Conservation (phyloP, 2,888 invertebrate species). For the Oligia fasciuncula region DNA sequence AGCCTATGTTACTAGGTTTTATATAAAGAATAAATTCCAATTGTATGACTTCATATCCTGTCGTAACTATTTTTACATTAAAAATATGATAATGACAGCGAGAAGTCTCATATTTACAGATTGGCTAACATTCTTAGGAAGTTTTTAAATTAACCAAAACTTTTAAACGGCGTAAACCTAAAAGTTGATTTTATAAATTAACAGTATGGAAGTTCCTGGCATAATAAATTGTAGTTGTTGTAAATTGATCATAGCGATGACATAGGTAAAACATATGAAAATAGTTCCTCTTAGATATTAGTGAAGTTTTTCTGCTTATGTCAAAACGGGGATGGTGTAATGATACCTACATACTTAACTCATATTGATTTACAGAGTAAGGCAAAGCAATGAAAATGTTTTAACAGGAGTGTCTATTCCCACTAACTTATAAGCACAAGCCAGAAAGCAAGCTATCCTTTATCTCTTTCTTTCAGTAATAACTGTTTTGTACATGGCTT, state of each 20-base stretch:
- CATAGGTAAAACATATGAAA: conserved; percentile 13
- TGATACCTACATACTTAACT: background rate
- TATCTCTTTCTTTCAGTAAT: background rate
- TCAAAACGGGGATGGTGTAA: conserved; percentile 4
- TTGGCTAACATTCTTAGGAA: conserved; percentile 56
- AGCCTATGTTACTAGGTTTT: conserved; percentile 51
- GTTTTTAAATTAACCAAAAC: conserved; percentile 55
- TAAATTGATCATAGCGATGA: conserved; percentile 26
- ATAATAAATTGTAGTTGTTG: conserved; percentile 25
- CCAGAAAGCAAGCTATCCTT: background rate
- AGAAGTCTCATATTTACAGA: conserved; percentile 60
- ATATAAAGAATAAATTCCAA: conserved; percentile 60
- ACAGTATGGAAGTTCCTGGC: conserved; percentile 40
- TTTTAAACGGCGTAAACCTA: conserved; percentile 43
- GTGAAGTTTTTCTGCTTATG: conserved; percentile 11
- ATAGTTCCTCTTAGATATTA: conserved; percentile 40
- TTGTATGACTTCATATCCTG: conserved; percentile 62
- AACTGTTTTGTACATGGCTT: background rate
- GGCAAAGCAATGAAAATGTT: background rate
- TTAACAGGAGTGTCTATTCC: background rate
- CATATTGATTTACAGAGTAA: background rate
- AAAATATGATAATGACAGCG: conserved; percentile 63
- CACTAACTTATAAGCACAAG: background rate
- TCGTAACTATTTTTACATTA: conserved; percentile 65
- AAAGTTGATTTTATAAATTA: conserved; percentile 25